Evolutionary conservation across 2,797 vertebrate species (phyloP), one percentile per base, ranked within the genome.

Genomic region (Darevskia nairensis): DNA sequence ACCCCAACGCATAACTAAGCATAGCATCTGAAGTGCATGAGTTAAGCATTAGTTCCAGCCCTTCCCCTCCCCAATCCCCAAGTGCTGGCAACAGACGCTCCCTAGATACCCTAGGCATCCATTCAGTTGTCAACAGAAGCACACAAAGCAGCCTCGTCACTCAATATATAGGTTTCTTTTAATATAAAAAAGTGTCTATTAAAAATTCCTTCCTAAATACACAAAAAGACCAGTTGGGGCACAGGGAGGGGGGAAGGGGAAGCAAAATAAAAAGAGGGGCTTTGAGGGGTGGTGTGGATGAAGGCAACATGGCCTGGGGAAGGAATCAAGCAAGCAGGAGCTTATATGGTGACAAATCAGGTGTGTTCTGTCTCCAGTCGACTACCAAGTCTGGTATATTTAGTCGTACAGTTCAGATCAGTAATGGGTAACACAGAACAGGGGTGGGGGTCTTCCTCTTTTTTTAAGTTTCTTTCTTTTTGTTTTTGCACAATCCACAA

Each of bases 181-280:
- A 90, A 87, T 88, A 76, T 88, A 84, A 88, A 90, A 84, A 86
- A 86, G 90, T 89, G 86, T 85, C 85, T 88, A 80, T 91, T 83
- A 89, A 94, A 93, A 92, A 90, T 72, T 89, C 87, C 89, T 90
- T 89, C 92, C 90, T 93, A 87, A 92, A 92, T 89, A 92, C 88
- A 87, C 91, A 90, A 91, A 93, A 89, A 93, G 91, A 92, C 83
- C 87, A 11, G 86, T 84, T 8, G 89, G 88, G 91, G 88, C 46
- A 59, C 83, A 25, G 66, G 74, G 68, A n/a, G 29, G 68, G 55
- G 9, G n/a, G 46, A 41, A 55, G 86, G 90, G 29, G 32, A 69
- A 75, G 71, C 41, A 75, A 85, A 74, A 80, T 50, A 76, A 77
- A 68, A 82, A 25, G 89, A 41, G 17, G 59, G 87, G 68, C 4